Conservation (phyloP, 1,140 invertebrate species). For the Panulirus ornatus region DNA sequence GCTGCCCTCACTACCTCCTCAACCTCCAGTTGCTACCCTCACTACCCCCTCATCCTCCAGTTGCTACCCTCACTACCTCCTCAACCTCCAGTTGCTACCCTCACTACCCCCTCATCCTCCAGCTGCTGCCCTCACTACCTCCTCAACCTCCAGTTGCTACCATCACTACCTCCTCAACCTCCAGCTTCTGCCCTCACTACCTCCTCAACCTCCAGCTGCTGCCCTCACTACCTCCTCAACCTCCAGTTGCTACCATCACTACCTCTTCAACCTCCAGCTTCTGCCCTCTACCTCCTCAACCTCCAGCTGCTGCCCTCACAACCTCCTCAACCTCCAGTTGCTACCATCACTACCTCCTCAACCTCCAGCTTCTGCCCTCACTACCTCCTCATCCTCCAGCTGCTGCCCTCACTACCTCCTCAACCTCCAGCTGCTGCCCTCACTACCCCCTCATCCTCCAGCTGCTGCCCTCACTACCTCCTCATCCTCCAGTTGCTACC, state of each 20-base stretch:
- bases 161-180: background rate
- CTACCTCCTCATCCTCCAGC: background rate
- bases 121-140: background rate
- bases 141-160: background rate
- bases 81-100: background rate
- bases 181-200: background rate
- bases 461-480: too few species aligned
- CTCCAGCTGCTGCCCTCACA: background rate
- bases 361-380: background rate
- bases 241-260: background rate
- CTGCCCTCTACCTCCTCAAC: background rate
- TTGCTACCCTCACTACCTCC: background rate
- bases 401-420: constrained; percentile 6
- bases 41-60: background rate
- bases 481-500: too few species aligned
- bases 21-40: background rate
- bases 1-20: background rate
- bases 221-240: background rate
- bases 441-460: too few species aligned
- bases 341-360: background rate
- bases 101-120: background rate
- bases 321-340: background rate
- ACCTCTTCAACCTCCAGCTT: background rate
- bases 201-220: background rate
- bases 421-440: too few species aligned